Evolutionary conservation across 64 coral and sea anemone genomes (phyloP), one percentile per base, ranked within the genome.

Genomic region (Montipora sp.): DNA sequence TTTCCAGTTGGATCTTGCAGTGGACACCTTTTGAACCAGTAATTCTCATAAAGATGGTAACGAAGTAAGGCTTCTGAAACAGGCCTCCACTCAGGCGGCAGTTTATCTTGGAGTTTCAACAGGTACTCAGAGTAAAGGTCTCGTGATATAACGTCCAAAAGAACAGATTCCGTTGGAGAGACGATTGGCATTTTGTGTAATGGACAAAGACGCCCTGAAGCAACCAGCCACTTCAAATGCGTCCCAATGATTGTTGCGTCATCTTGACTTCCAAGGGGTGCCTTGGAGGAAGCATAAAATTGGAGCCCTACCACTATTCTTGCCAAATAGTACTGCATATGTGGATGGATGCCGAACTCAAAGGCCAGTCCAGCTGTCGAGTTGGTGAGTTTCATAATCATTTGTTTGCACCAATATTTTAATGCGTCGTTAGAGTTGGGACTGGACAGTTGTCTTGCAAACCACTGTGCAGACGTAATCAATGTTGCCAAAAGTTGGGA

Each of bases 401-500:
- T 91, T 68, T 91, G 80, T 63, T 91, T 80, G 89, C 89, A 91
- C 43, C 55, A 61, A 72, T 49, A 91, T 44, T 67, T 76, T 18
- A 24, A n/a, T 81, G 27, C 48, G 12, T 65, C 66, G 19, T 81
- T 67, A 5, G 44, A 82, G 5, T 49, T 23, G 43, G 89, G 47
- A 9, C 15, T 69, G 68, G 78, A 72, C 10, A 91, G 63, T 70
- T 91, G 74, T 23, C 75, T 79, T 21, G 89, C 89, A 81, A 91
- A 91, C 89, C 89, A 91, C 19, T 91, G 89, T 23, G 89, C 89
- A 47, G 89, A 91, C 2, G 89, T 91, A 18, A 91, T 53, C 4
- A 91, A 16, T 4, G 89, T 82, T 5, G 72, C 9, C 76, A 91
- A 80, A 36, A 91, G 45, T 48, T 91, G 89, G 58, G 16, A 48